A percentile compares a stretch with the other conserved stretches of the same genome.
phyloP scores from a whole-genome alignment of 2,888 invertebrate genomes.

The Litoditis marina region DNA sequence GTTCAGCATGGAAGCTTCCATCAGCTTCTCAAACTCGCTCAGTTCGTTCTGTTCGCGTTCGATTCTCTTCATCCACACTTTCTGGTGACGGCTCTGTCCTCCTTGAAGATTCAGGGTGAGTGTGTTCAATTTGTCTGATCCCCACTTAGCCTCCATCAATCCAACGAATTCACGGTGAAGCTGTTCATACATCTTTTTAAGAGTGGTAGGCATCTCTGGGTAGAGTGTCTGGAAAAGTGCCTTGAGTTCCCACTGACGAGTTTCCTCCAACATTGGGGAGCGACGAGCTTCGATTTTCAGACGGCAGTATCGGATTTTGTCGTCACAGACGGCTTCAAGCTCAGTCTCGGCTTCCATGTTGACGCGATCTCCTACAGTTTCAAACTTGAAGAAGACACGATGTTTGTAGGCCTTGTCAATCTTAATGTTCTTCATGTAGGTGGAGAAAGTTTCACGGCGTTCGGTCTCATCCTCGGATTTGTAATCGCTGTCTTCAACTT shows the following conservation, averaged over 20 bases:
- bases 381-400: conserved; percentile 25
- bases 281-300: conserved; percentile 18
- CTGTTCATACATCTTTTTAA: conserved; percentile 31
- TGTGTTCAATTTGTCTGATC: conserved; percentile 26
- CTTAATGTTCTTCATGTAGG: conserved; percentile 27
- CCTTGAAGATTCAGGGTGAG: conserved; percentile 31
- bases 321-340: conserved; percentile 30
- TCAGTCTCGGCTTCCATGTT: conserved; percentile 17
- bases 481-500: conserved; percentile 5
- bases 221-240: conserved; percentile 25
- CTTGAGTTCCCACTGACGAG: conserved; percentile 22
- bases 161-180: conserved; percentile 31
- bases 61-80: conserved; percentile 34
- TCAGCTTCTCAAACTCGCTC: conserved; percentile 28
- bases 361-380: conserved; percentile 15
- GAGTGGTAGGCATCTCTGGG: conserved; percentile 24
- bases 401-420: conserved; percentile 35
- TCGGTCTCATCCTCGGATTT: conserved; percentile 4
- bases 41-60: conserved; percentile 22
- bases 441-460: conserved; percentile 18
- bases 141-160: conserved; percentile 23
- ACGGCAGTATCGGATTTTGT: conserved; percentile 32
- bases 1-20: conserved; percentile 38
- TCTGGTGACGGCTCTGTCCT: conserved; percentile 33
- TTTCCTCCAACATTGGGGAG: conserved; percentile 22